phyloP scores from a whole-genome alignment of 2,888 invertebrate genomes.

The Cheilosia vernalis region DNA sequence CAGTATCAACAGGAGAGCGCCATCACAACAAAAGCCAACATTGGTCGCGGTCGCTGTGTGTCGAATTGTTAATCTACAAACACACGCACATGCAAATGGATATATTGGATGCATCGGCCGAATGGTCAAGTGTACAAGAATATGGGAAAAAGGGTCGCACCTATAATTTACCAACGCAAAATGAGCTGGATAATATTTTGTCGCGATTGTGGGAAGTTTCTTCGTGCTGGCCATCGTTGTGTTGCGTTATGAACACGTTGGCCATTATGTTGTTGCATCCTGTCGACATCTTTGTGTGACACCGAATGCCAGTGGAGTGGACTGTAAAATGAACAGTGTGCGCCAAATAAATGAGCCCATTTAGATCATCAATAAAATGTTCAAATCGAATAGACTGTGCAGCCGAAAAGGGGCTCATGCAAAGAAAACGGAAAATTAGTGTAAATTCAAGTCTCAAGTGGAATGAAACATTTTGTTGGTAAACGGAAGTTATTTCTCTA shows the following conservation, averaged over 20 bases:
- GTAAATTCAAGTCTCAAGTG: too few species aligned
- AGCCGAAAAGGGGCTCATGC: background rate
- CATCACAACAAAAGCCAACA: conserved; percentile 64
- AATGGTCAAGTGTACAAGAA: background rate
- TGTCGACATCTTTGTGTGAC: conserved; percentile 51
- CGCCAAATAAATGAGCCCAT: conserved; percentile 19
- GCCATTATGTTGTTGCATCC: conserved; percentile 18
- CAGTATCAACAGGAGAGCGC: conserved; percentile 64
- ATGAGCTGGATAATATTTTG: conserved; percentile 53
- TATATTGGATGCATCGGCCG: background rate
- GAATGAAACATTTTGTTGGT: too few species aligned
- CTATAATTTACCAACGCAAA: conserved; percentile 45
- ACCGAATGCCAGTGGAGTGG: conserved; percentile 2
- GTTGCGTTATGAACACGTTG: conserved; percentile 13
- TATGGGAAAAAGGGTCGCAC: conserved; percentile 5
- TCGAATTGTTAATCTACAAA: conserved; percentile 16
- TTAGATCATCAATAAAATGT: conserved; percentile 28
- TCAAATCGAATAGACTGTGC: conserved; percentile 22
- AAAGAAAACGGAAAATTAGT: too few species aligned
- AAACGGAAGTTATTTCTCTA: too few species aligned
- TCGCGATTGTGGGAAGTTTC: conserved; percentile 45
- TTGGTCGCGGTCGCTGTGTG: conserved; percentile 5
- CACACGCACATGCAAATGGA: background rate
- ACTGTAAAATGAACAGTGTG: conserved; percentile 19
- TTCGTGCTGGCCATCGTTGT: conserved; percentile 5